Percentiles rank a stretch among this genome's conserved stretches.
Conservation (phyloP, 2,888 invertebrate species). For the Pasiphila rectangulata region DNA sequence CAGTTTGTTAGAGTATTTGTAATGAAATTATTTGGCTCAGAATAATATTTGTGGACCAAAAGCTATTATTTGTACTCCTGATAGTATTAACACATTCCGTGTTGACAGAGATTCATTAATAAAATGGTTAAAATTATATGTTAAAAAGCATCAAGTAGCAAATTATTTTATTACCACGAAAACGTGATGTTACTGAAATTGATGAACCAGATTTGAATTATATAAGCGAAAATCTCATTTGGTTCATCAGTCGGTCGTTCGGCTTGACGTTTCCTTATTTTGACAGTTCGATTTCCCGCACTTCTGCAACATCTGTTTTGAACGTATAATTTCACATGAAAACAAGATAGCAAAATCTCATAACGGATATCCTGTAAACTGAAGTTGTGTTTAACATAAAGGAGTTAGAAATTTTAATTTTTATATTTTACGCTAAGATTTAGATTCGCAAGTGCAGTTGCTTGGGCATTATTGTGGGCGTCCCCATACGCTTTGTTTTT, state of each 20-base stretch:
- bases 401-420: too few species aligned
- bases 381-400: too few species aligned
- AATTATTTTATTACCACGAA: constrained; percentile 12
- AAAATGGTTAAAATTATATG: neutral
- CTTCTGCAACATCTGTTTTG: constrained; percentile 12
- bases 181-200: constrained; percentile 4
- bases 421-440: too few species aligned
- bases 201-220: neutral
- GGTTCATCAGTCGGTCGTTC: constrained; percentile 29
- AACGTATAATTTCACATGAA: too few species aligned
- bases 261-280: constrained; percentile 43
- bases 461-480: too few species aligned
- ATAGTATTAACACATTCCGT: neutral
- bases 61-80: neutral
- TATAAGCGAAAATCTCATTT: constrained; percentile 3
- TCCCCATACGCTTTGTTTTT: too few species aligned
- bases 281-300: constrained; percentile 42
- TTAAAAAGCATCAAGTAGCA: constrained; percentile 1
- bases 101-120: neutral
- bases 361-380: too few species aligned
- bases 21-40: neutral
- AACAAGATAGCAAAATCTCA: too few species aligned
- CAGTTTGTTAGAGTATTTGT: too few species aligned
- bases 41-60: neutral
- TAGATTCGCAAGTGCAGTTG: too few species aligned